phyloP scores from a whole-genome alignment of 1,140 invertebrate genomes.

The Drosophila teissieri region DNA sequence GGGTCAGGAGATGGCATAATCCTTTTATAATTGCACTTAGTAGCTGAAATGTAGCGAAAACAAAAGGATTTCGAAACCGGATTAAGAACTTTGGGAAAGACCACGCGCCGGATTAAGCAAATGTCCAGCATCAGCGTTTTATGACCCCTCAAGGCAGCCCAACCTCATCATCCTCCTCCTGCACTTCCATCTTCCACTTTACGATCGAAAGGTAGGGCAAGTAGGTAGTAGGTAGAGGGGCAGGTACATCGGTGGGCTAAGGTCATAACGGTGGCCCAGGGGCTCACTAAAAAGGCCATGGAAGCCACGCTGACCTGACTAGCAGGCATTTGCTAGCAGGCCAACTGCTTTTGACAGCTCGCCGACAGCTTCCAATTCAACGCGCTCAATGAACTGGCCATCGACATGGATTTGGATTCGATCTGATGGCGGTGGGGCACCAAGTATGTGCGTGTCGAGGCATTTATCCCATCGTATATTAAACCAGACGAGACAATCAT shows the following conservation, averaged over 20 bases:
- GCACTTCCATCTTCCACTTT: background rate
- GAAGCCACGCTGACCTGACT: slow-evolving; percentile 23
- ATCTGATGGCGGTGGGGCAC: slow-evolving; percentile 9
- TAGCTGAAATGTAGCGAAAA: slow-evolving; percentile 71
- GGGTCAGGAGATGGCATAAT: slow-evolving; percentile 68
- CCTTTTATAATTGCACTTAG: slow-evolving; percentile 82
- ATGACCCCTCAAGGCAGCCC: slow-evolving; percentile 24
- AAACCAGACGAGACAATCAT: slow-evolving; percentile 41
- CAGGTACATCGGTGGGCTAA: slow-evolving; percentile 15
- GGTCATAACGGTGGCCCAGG: slow-evolving; percentile 41
- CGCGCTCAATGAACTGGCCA: slow-evolving; percentile 51
- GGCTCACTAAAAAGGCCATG: slow-evolving; percentile 29
- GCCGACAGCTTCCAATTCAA: slow-evolving; percentile 76
- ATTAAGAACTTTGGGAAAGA: slow-evolving; percentile 76
- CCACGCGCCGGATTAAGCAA: slow-evolving; percentile 80
- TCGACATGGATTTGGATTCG: background rate
- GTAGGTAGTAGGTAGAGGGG: slow-evolving; percentile 25
- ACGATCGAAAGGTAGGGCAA: slow-evolving; percentile 17
- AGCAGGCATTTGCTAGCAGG: slow-evolving; percentile 24
- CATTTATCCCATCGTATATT: slow-evolving; percentile 28
- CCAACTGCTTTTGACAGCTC: slow-evolving; percentile 63
- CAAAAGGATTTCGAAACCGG: slow-evolving; percentile 71
- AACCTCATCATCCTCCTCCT: slow-evolving; percentile 1
- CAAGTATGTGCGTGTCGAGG: slow-evolving; percentile 47
- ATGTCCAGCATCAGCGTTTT: slow-evolving; percentile 74